Conservation (phyloP, 2,113 vertebrate genomes). For the Ceuthmochares aereus region DNA sequence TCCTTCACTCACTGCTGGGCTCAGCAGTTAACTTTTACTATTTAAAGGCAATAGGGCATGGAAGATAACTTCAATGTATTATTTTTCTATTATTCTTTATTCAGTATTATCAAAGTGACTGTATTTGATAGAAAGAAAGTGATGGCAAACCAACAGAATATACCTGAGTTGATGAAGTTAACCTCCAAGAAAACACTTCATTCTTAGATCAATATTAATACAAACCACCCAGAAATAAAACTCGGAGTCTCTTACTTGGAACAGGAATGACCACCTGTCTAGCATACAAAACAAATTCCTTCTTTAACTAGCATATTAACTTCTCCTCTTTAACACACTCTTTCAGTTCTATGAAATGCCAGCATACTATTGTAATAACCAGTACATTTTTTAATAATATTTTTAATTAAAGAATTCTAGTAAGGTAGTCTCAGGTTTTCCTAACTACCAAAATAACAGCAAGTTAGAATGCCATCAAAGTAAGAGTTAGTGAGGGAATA, state of each 20-base stretch:
- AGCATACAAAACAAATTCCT: neutral
- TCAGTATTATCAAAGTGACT: neutral
- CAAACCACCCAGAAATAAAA: neutral
- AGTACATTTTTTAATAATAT: neutral
- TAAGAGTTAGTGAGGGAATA: neutral
- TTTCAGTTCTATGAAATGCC: neutral
- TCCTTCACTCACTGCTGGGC: conserved; percentile 48
- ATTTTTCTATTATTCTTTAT: neutral
- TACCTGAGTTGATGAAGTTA: neutral
- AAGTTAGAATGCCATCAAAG: neutral
- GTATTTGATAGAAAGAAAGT: neutral
- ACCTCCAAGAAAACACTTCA: neutral
- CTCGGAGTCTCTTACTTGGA: neutral
- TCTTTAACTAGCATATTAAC: neutral
- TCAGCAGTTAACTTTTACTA: conserved; percentile 55
- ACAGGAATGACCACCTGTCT: neutral
- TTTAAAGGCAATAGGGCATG: neutral
- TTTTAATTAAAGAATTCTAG: neutral
- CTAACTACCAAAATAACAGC: neutral
- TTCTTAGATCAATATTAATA: neutral
- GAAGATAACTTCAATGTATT: neutral
- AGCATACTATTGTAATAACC: neutral
- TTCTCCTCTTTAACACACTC: neutral
- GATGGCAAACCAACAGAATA: neutral
- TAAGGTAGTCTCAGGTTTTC: neutral